These are phyloP conservation scores for Stichodactyla mertensii DNA, from an alignment of 64 coral and sea anemone species.

Conservation along the genomic window DNA sequence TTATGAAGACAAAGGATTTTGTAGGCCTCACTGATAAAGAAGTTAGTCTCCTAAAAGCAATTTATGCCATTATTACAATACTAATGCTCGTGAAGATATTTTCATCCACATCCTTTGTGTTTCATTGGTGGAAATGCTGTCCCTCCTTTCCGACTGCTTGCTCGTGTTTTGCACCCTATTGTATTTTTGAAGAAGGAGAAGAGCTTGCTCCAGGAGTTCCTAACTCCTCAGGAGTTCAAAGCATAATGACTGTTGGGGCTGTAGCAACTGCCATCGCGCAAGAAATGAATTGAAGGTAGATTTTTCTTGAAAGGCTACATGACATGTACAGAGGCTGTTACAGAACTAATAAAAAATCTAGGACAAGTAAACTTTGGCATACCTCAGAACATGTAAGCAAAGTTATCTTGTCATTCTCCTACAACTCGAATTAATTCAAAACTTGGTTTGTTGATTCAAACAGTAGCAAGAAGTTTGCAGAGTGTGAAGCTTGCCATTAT, in stretches of 20 bases:
- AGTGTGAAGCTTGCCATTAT: too few relatives aligned
- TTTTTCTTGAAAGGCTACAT: too few relatives aligned
- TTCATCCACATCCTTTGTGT: conserved; percentile 11
- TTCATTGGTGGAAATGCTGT: conserved; percentile 23
- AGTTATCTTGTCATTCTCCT: too few relatives aligned
- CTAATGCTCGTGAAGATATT: conserved; percentile 28
- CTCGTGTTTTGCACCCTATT: conserved; percentile 20
- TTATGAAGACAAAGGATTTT: conserved; percentile 9
- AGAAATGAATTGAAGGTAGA: neutral
- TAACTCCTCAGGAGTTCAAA: neutral
- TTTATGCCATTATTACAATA: conserved; percentile 29
- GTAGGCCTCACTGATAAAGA: conserved; percentile 17
- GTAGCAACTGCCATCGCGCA: neutral
- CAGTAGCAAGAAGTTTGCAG: too few relatives aligned
- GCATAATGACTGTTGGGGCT: neutral
- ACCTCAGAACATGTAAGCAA: too few relatives aligned
- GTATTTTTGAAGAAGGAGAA: conserved; percentile 30
- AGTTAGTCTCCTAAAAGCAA: conserved; percentile 24
- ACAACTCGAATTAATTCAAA: too few relatives aligned
- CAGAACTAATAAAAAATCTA: too few relatives aligned
- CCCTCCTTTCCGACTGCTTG: conserved; percentile 1
- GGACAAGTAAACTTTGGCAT: too few relatives aligned
- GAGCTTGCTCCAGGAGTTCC: conserved; percentile 20
- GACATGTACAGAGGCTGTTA: too few relatives aligned
- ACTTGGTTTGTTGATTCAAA: too few relatives aligned